Base-by-base conservation (phyloP, 2,888 invertebrate genomes). In the Phengaris alcon region DNA sequence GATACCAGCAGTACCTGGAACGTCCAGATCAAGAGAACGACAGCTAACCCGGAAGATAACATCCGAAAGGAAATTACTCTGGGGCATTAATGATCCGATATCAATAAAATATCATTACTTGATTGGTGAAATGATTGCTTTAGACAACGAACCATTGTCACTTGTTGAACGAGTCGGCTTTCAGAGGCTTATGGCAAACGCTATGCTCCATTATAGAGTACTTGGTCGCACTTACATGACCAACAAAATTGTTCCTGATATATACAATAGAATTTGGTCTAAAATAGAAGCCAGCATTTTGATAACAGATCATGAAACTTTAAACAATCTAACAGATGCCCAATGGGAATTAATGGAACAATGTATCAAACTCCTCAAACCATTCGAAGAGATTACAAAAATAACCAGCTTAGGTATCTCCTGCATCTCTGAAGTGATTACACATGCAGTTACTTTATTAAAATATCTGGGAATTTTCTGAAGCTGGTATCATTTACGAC, bases 91-190 rank as follows among this genome's bases (percentile, higher is more conserved):
- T 77, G 77, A 79, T 77, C 72, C 77, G 54, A 76, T 77, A 76
- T 73, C 80, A 35, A 77, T 57, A 76, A 77, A 78, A 77, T 78
- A 76, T 77, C 77, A 79, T 76, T 79, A 78, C 57, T 79, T 78
- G 69, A 77, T 80, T 54, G 79, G 75, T n/a, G 78, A 78, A 77
- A 79, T 77, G 76, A 77, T 78, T 72, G 75, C 78, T n/a, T 73
- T 77, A n/a, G 78, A 77, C 64, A 78, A 76, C 35, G 77, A 77
- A 6, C 82, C 84, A 54, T 77, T 83, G 5, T 78, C 77, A 46
- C 77, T 85, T n/a, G 82, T 84, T 73, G 82, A 85, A 78, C 74
- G 77, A 51, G 75, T 77, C 22, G 84, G 84, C 8, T 85, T 83
- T 76, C 78, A 73, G 35, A 80, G 82, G 74, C 82, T 84, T 46